Conservation (phyloP, 2,797 vertebrate genomes). For the Ceryle rudis region DNA sequence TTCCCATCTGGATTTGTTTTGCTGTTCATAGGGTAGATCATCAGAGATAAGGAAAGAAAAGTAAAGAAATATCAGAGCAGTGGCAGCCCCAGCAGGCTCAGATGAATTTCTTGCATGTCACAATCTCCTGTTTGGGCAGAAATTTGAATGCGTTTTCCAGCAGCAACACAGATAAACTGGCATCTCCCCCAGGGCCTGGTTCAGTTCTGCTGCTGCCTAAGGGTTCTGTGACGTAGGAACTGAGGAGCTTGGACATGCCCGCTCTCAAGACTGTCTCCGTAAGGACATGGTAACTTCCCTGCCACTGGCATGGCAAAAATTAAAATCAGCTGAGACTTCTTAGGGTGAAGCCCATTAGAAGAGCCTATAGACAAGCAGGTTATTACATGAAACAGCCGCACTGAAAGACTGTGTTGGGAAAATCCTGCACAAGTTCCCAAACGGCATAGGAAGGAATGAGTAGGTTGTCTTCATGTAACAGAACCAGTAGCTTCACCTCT, state of each 20-base stretch:
- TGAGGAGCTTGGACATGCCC: slow-evolving; percentile 32
- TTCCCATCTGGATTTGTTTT: slow-evolving; percentile 67
- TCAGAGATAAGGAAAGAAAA: slow-evolving; percentile 51
- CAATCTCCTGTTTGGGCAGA: slow-evolving; percentile 59
- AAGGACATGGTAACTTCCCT: not conserved
- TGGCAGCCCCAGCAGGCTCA: slow-evolving; percentile 32
- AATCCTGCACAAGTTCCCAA: not conserved
- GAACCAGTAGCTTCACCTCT: not conserved
- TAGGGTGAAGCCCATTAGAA: not conserved
- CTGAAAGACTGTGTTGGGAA: not conserved
- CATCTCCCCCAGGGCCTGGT: slow-evolving; percentile 9
- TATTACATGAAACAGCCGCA: not conserved
- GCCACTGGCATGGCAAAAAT: not conserved
- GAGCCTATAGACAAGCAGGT: not conserved
- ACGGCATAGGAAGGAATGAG: not conserved
- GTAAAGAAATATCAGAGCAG: slow-evolving; percentile 37
- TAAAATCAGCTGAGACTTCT: not conserved
- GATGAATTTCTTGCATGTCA: slow-evolving; percentile 45
- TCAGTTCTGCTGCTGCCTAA: slow-evolving; percentile 34
- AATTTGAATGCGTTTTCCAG: slow-evolving; percentile 59
- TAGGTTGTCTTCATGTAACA: not conserved
- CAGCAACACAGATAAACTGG: slow-evolving; percentile 31
- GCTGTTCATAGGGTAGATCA: slow-evolving; percentile 48
- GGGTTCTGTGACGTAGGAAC: not conserved
- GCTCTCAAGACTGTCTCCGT: not conserved